phyloP scores from a whole-genome alignment of 2,888 invertebrate species.

The Arrhopalites spinosus region DNA sequence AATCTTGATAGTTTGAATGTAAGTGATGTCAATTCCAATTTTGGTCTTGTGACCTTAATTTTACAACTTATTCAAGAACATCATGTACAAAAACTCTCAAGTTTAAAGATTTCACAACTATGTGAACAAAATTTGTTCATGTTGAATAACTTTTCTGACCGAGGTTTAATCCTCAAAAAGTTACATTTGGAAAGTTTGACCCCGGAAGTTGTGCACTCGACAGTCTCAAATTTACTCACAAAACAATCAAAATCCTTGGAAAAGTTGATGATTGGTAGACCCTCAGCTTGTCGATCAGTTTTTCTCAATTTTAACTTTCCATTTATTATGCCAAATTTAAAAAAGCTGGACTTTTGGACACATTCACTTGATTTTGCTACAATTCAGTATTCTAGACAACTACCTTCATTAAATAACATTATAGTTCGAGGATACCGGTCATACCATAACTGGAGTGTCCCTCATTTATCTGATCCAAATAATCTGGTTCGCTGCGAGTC shows the following conservation, averaged over 20 bases:
- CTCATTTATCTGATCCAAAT: slow-evolving; percentile 23
- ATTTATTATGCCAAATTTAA: slow-evolving; percentile 29
- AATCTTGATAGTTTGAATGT: slow-evolving; percentile 10
- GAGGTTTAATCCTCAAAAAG: slow-evolving; percentile 26
- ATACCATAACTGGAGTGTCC: slow-evolving; percentile 24
- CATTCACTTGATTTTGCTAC: slow-evolving; percentile 28
- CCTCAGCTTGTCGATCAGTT: slow-evolving; percentile 30
- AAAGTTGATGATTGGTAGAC: slow-evolving; percentile 22
- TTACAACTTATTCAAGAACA: not conserved
- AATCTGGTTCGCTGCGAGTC: slow-evolving; percentile 1
- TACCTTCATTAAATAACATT: slow-evolving; percentile 16
- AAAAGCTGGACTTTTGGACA: slow-evolving; percentile 29
- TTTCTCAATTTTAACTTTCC: slow-evolving; percentile 35
- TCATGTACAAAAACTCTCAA: not conserved
- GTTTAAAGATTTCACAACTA: slow-evolving; percentile 20
- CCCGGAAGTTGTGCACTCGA: slow-evolving; percentile 16
- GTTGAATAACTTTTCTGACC: slow-evolving; percentile 18
- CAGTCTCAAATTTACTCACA: slow-evolving; percentile 12
- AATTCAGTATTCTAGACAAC: slow-evolving; percentile 27
- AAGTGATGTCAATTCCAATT: slow-evolving; percentile 26
- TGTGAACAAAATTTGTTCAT: slow-evolving; percentile 15
- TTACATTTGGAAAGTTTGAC: slow-evolving; percentile 26
- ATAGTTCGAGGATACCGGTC: slow-evolving; percentile 21
- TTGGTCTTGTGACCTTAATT: slow-evolving; percentile 13
- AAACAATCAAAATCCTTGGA: slow-evolving; percentile 14